These are phyloP conservation scores for Gerris lacustris DNA, from an alignment of 2,888 invertebrate genomes.

Conservation along the genomic window DNA sequence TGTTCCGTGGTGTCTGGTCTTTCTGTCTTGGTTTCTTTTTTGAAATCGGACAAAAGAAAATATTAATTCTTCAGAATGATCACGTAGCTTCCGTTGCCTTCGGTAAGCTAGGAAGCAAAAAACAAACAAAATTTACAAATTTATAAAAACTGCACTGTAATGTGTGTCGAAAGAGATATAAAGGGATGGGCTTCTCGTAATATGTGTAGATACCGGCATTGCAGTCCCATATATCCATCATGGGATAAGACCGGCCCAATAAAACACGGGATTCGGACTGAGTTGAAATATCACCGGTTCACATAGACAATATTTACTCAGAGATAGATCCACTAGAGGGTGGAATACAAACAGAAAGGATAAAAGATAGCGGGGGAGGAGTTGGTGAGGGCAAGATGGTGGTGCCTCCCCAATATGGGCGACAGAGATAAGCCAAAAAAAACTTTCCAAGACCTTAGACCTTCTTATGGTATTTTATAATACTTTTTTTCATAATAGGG, in stretches of 20 bases:
- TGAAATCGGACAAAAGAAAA: too few relatives aligned
- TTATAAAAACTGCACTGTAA: too few relatives aligned
- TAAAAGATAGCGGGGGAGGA: not conserved
- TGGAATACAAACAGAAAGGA: not conserved
- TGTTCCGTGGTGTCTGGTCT: too few relatives aligned
- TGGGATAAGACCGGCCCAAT: not conserved
- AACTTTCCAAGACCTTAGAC: not conserved
- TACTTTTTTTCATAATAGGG: not conserved
- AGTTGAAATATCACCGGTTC: not conserved
- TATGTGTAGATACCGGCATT: too few relatives aligned
- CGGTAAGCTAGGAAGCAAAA: too few relatives aligned
- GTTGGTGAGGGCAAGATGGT: not conserved
- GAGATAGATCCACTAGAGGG: not conserved
- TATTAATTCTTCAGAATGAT: too few relatives aligned
- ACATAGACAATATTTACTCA: not conserved
- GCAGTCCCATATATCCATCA: not conserved
- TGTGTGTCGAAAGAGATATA: too few relatives aligned
- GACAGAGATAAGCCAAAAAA: not conserved
- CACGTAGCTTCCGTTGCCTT: too few relatives aligned
- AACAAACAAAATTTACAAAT: too few relatives aligned
- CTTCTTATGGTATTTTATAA: not conserved
- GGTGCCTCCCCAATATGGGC: constrained; percentile 3
- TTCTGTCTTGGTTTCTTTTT: too few relatives aligned
- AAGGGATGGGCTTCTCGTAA: too few relatives aligned
- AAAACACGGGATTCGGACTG: not conserved